These are phyloP conservation scores for Deroplatys truncata DNA, from an alignment of 2,888 invertebrate species.

Conservation along the genomic window DNA sequence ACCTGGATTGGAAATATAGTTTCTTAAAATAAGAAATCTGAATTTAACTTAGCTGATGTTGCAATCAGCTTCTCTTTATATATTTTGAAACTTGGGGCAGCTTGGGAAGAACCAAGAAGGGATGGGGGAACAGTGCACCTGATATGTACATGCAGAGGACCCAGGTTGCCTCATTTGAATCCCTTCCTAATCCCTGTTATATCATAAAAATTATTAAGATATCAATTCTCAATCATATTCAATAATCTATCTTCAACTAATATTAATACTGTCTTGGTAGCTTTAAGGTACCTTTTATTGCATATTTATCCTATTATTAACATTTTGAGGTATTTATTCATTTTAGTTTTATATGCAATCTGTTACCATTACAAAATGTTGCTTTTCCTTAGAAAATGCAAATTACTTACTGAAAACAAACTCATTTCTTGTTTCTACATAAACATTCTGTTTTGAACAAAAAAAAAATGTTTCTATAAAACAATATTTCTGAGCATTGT, in stretches of 20 bases:
- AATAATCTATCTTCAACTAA: not conserved
- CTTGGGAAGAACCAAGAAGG: not conserved
- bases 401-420: not conserved
- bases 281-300: not conserved
- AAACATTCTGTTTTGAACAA: not conserved
- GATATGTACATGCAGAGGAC: constrained; percentile 11
- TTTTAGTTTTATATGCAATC: not conserved
- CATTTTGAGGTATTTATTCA: not conserved
- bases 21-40: not conserved
- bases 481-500: no score
- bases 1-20: not conserved
- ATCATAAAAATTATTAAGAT: not conserved
- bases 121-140: not conserved
- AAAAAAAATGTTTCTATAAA: no score
- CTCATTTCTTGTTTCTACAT: not conserved
- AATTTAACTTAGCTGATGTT: not conserved
- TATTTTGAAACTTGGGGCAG: not conserved
- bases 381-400: not conserved
- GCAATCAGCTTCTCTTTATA: not conserved
- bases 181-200: not conserved
- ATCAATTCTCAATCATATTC: not conserved
- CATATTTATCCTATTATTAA: not conserved
- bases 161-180: not conserved
- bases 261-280: not conserved
- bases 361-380: not conserved